Base-by-base conservation (phyloP, 2,888 invertebrate species). In the Trichogramma dendrolimi region DNA sequence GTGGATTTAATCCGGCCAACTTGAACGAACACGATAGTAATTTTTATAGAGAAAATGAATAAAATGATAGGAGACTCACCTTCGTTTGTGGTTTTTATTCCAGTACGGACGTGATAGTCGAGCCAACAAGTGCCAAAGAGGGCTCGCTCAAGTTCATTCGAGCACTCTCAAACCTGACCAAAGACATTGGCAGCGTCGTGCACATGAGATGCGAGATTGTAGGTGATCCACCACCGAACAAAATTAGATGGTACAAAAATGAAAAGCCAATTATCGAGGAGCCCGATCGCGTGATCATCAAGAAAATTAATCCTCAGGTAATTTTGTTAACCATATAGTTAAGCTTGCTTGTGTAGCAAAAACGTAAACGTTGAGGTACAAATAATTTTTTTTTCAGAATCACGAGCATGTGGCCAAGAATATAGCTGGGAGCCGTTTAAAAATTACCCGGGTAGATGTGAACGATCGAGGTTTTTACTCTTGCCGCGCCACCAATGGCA, bases 121-220 rank as follows among this genome's bases (percentile, higher is more conserved):
- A 71, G 27, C 71, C 70, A 4, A 52, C 73, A 4, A 70, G 71
- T 7, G 62, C 66, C 5, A 73, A 72, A 56, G 69, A 70, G 27
- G 84, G 82, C 46, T 82, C 83, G 42, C 74, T 87, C 50, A 80
- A 81, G 53, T 83, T 87, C 71, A 76, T 81, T 47, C 79, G 80
- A 50, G 78, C 80, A 42, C 75, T 87, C 70, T 74, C 73, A 55
- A 88, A 88, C 73, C 71, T 84, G 50, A 86, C 86, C 11, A 81
- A 81, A 68, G 83, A 84, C 67, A 79, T 83, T 5, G 87, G 87
- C 4, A 84, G 85, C 62, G 81, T 80, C 43, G 83, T 85, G 27
- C 83, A 84, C 67, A 80, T 89, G 68, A 77, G 83, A 52, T 90
- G 90, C 75, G 87, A 88, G 73, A 87, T 87, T 51, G 79, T 82